phyloP scores from a whole-genome alignment of 2,888 invertebrate genomes.

The Trichacis sp. region DNA sequence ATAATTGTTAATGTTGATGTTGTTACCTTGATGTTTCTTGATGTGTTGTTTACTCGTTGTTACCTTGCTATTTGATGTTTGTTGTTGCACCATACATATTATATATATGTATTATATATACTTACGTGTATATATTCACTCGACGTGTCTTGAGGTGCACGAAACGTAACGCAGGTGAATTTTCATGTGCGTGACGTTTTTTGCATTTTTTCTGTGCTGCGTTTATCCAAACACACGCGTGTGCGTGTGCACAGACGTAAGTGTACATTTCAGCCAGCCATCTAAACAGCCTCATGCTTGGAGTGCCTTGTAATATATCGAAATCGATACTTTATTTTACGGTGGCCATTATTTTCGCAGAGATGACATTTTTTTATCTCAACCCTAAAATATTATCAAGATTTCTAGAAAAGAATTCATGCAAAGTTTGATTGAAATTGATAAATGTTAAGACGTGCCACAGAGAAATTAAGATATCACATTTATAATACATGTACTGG shows the following conservation, averaged over 20 bases:
- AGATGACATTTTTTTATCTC: too few species aligned
- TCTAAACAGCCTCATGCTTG: slow-evolving; percentile 64
- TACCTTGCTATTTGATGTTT: slow-evolving; percentile 69
- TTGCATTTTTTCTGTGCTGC: slow-evolving; percentile 18
- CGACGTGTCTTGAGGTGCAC: slow-evolving; percentile 42
- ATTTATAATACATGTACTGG: too few species aligned
- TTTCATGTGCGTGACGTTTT: neutral
- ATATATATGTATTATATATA: slow-evolving; percentile 40
- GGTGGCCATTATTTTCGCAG: too few species aligned
- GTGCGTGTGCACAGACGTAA: slow-evolving; percentile 46
- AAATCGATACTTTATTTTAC: slow-evolving; percentile 31
- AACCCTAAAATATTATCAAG: too few species aligned
- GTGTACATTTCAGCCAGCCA: slow-evolving; percentile 60
- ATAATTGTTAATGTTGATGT: slow-evolving; percentile 67
- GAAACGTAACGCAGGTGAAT: slow-evolving; percentile 11
- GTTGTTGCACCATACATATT: slow-evolving; percentile 65
- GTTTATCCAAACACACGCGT: slow-evolving; percentile 20
- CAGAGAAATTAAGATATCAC: too few species aligned
- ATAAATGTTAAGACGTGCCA: too few species aligned
- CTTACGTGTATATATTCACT: slow-evolving; percentile 49
- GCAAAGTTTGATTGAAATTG: too few species aligned
- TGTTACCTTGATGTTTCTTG: slow-evolving; percentile 67
- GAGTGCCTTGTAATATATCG: slow-evolving; percentile 58
- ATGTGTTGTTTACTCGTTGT: slow-evolving; percentile 68
- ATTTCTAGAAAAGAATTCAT: too few species aligned